These are phyloP conservation scores for Cichladusa arquata DNA, from an alignment of 2,113 vertebrate species.

Conservation along the genomic window DNA sequence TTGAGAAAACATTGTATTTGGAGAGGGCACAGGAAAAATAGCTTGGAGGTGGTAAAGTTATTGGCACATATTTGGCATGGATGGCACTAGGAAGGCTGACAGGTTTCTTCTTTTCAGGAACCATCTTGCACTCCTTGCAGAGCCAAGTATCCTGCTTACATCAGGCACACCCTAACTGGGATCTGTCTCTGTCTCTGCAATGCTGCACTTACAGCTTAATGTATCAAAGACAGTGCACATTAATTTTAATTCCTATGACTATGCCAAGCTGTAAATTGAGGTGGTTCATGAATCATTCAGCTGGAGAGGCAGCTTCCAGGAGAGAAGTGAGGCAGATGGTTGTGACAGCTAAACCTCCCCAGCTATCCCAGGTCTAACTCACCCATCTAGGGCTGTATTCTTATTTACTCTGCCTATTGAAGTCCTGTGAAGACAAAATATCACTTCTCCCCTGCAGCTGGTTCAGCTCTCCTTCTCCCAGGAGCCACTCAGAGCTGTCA, in stretches of 20 bases:
- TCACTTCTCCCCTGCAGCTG: background rate
- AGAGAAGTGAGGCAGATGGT: background rate
- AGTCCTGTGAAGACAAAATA: background rate
- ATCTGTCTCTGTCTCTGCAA: background rate
- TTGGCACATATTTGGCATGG: background rate
- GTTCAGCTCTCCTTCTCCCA: background rate
- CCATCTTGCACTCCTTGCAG: background rate
- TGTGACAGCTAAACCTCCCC: background rate
- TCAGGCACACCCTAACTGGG: background rate
- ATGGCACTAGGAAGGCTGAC: background rate
- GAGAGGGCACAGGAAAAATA: background rate
- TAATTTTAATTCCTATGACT: conserved; percentile 38
- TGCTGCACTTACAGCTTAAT: background rate
- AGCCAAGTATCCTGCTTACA: background rate
- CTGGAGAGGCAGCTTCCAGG: background rate
- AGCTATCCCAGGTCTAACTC: background rate
- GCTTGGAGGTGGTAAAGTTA: background rate
- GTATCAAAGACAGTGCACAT: background rate
- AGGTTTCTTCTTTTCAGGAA: background rate
- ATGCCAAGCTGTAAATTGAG: conserved; percentile 34
- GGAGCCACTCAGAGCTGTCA: background rate
- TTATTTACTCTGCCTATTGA: background rate
- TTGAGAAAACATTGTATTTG: background rate
- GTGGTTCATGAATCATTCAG: conserved; percentile 40
- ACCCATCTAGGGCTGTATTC: background rate